Conservation (phyloP, 2,797 vertebrate genomes). For the Aldrovandia affinis region DNA sequence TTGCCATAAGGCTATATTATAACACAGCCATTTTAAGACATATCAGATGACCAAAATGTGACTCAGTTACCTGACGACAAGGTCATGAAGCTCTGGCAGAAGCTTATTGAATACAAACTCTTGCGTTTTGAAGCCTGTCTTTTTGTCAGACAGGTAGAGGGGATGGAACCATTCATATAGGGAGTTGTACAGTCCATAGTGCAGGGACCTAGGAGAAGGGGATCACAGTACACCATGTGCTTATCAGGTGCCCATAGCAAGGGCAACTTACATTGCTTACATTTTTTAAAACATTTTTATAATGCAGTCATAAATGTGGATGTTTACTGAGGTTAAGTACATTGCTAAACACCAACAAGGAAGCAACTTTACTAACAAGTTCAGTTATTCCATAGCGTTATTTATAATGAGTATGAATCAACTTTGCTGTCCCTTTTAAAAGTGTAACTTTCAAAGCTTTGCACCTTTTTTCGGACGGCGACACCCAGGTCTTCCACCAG, state of each 20-base stretch:
- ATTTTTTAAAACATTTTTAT: background rate
- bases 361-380: background rate
- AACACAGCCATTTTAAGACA: too few relatives aligned
- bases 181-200: slow-evolving; percentile 90
- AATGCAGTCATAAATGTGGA: too few relatives aligned
- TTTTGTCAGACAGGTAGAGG: slow-evolving; percentile 86
- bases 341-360: background rate
- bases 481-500: slow-evolving; percentile 86
- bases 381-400: background rate
- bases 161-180: slow-evolving; percentile 94
- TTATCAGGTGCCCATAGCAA: background rate
- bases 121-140: slow-evolving; percentile 83
- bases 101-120: slow-evolving; percentile 81
- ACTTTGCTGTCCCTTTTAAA: background rate
- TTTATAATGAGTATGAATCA: background rate
- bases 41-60: background rate
- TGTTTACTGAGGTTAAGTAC: background rate
- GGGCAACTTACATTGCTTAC: background rate
- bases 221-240: background rate
- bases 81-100: slow-evolving; percentile 87
- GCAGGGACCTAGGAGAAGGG: slow-evolving; percentile 74
- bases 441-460: background rate
- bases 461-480: slow-evolving; percentile 84
- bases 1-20: too few relatives aligned
- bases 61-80: slow-evolving; percentile 81